These are phyloP conservation scores for Ginglymostoma cirratum DNA, from an alignment of 2,113 vertebrate genomes.

Conservation along the genomic window DNA sequence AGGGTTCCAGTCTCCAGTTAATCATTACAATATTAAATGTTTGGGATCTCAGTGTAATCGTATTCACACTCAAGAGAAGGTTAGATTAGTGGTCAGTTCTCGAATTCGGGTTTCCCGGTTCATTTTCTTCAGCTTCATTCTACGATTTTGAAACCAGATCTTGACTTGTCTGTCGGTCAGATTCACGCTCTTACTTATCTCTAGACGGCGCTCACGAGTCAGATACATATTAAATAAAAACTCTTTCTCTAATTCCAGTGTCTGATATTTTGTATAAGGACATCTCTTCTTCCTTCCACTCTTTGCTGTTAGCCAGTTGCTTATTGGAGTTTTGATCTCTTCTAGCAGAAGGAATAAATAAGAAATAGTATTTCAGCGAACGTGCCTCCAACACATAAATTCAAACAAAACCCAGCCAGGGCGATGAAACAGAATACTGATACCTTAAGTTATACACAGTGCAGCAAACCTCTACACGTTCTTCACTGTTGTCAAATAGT, in stretches of 20 bases:
- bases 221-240: conserved; percentile 99
- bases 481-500: not conserved
- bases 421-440: not conserved
- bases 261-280: conserved; percentile 98
- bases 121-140: conserved; percentile 99
- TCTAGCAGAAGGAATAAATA: conserved; percentile 73
- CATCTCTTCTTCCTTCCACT: conserved; percentile 98
- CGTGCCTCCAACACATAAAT: not conserved
- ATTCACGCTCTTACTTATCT: conserved; percentile 99
- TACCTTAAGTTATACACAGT: too few species aligned
- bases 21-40: conserved; percentile 52
- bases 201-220: conserved; percentile 99
- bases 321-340: conserved; percentile 81
- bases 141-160: conserved; percentile 99
- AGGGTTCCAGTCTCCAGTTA: conserved; percentile 40
- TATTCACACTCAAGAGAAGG: conserved; percentile 81
- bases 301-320: conserved; percentile 97
- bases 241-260: conserved; percentile 99
- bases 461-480: not conserved
- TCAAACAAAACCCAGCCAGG: not conserved
- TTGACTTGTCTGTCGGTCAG: conserved; percentile 99
- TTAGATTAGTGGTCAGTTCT: conserved; percentile 96
- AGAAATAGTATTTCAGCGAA: conserved; percentile 44
- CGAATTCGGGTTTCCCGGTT: conserved; percentile 98
- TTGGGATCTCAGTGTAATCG: conserved; percentile 46